Base-by-base conservation (phyloP, 2,113 vertebrate genomes). In the Prunella himalayana region DNA sequence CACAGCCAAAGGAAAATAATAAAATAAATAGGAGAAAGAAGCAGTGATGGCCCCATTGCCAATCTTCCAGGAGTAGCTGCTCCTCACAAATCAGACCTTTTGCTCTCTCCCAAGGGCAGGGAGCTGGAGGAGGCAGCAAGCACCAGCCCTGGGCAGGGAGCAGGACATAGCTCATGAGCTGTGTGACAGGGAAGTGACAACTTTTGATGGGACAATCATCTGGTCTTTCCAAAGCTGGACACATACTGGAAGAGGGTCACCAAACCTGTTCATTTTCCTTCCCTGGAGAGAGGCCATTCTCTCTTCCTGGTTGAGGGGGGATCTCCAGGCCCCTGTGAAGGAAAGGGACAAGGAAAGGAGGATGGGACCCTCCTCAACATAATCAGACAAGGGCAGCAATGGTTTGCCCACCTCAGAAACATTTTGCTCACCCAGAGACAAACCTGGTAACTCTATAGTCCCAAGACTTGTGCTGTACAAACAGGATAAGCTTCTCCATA, bases 401-500 rank as follows among this genome's bases (percentile, higher is more conserved):
- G 5, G 1, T 47, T 82, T 61, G 50, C 13, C n/a, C 54, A 24
- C 22, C 49, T 84, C 11, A 80, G 59, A 69, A 68, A 57, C 39
- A 41, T 5, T 76, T 61, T 54, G 10, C 66, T 76, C 61, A 25
- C 16, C 47, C 30, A 77, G 59, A 65, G 20, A 33, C 69, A 85
- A 88, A 57, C 54, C 54, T 57, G 75, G 91, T 90, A 91, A 95
- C 33, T 76, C 57, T 53, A 70, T 47, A 88, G 45, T 77, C 16
- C 82, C 63, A 82, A 91, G 75, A 61, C 66, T 56, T 73, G 65
- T 56, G 45, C 73, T 82, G 70, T 11, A 25, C 73, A 65, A 90
- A 54, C 78, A 94, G 86, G 61, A 85, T 85, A 91, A 97, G 24
- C 81, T 73, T 92, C 71, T 92, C 93, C 84, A 80, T 77, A 90